These are phyloP conservation scores for Coelopa pilipes DNA, from an alignment of 2,888 invertebrate species.

Conservation along the genomic window DNA sequence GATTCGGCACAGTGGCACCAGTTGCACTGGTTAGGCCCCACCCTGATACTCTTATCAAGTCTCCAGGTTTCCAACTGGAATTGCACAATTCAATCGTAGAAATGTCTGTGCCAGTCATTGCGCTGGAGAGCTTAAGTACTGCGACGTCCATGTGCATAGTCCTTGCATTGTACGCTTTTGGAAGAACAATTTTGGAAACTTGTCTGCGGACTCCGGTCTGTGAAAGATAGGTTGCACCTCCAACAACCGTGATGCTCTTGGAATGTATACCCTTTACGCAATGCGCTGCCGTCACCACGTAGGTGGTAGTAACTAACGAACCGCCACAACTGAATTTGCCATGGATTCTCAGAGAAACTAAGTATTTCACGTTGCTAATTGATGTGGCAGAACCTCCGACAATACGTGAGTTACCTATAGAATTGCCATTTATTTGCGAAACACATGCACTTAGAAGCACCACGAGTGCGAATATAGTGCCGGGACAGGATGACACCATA, in stretches of 20 bases:
- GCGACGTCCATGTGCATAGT: constrained; percentile 57
- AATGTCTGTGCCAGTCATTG: constrained; percentile 52
- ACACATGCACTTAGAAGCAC: too few species aligned
- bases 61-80: constrained; percentile 45
- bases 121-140: constrained; percentile 51
- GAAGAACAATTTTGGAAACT: constrained; percentile 49
- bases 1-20: constrained; percentile 46
- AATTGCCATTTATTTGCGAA: neutral
- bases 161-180: constrained; percentile 49
- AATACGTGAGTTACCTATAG: constrained; percentile 41
- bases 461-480: too few species aligned
- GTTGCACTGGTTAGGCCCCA: constrained; percentile 56
- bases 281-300: constrained; percentile 62
- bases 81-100: constrained; percentile 53
- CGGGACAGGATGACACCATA: too few species aligned
- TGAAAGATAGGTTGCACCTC: constrained; percentile 51
- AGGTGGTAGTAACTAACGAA: constrained; percentile 51
- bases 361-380: constrained; percentile 52
- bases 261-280: constrained; percentile 53
- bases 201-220: constrained; percentile 48
- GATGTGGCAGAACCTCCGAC: constrained; percentile 50
- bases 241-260: constrained; percentile 50
- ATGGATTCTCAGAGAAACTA: constrained; percentile 51
- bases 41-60: constrained; percentile 55
- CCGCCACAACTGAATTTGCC: constrained; percentile 60